Percentiles rank a stretch among this genome's conserved stretches.
These are phyloP conservation scores for Myioborus miniatus DNA, from an alignment of 2,797 vertebrate genomes.

Conservation along the genomic window DNA sequence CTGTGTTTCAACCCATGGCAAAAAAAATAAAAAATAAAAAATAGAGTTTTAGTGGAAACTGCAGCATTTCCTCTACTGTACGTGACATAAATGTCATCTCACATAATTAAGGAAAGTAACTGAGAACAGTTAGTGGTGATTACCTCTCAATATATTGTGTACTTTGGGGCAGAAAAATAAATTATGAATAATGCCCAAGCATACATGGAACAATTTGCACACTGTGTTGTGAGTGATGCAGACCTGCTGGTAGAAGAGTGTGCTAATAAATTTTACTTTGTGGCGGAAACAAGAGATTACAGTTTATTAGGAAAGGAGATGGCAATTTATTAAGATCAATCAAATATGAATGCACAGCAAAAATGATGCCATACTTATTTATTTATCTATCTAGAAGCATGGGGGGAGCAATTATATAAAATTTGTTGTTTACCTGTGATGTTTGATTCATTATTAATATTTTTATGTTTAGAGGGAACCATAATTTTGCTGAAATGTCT, in stretches of 20 bases:
- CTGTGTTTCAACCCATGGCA: neutral
- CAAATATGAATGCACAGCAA: constrained; percentile 35
- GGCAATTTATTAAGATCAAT: constrained; percentile 71
- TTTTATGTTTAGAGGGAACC: constrained; percentile 66
- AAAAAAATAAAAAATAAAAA: neutral
- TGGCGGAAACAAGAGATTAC: constrained; percentile 71
- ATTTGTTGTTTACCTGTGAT: constrained; percentile 67
- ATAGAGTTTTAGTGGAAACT: constrained; percentile 4
- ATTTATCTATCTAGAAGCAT: constrained; percentile 43
- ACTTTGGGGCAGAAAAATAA: constrained; percentile 71
- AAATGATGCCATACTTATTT: constrained; percentile 38
- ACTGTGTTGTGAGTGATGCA: constrained; percentile 50
- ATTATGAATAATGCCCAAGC: constrained; percentile 62
- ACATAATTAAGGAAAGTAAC: constrained; percentile 50
- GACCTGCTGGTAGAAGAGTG: constrained; percentile 48
- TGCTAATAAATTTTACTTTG: constrained; percentile 69
- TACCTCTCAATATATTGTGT: constrained; percentile 64
- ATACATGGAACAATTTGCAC: constrained; percentile 58
- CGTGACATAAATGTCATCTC: constrained; percentile 28
- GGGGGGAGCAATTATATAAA: constrained; percentile 9
- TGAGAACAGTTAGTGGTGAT: constrained; percentile 37
- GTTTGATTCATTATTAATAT: constrained; percentile 71
- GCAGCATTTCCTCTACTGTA: constrained; percentile 16
- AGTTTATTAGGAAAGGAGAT: constrained; percentile 70
- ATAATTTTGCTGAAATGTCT: constrained; percentile 68